Conservation (phyloP, 2,113 vertebrate genomes). For the Lagopus leucura region DNA sequence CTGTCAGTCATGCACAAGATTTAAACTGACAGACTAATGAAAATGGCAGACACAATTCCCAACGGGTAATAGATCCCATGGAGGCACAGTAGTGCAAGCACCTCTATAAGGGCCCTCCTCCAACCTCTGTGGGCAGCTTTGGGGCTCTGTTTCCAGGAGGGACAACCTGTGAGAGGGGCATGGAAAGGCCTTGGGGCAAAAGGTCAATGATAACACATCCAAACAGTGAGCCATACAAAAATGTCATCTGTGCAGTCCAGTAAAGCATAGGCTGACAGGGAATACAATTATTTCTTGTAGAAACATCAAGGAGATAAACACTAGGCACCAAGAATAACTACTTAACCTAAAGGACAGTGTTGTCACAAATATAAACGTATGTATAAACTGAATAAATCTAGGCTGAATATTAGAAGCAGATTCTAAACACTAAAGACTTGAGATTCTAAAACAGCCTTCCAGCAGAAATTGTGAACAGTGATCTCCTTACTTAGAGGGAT, state of each 20-base stretch:
- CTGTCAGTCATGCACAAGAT: neutral
- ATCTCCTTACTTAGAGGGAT: neutral
- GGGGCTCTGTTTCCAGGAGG: neutral
- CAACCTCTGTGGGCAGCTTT: accelerated
- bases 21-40: accelerated
- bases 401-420: neutral
- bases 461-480: neutral
- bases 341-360: neutral
- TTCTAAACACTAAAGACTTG: neutral
- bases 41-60: neutral
- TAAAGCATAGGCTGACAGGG: neutral
- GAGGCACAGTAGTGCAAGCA: neutral
- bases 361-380: neutral
- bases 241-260: neutral
- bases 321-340: neutral
- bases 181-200: accelerated
- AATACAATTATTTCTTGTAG: neutral
- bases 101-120: neutral
- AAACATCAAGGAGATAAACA: accelerated
- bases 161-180: neutral
- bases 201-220: neutral
- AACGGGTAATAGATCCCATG: neutral
- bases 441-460: neutral
- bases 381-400: neutral
- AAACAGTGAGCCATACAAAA: accelerated